Base-by-base conservation (phyloP, 2,888 invertebrate genomes). In the Sthenelais limicola region DNA sequence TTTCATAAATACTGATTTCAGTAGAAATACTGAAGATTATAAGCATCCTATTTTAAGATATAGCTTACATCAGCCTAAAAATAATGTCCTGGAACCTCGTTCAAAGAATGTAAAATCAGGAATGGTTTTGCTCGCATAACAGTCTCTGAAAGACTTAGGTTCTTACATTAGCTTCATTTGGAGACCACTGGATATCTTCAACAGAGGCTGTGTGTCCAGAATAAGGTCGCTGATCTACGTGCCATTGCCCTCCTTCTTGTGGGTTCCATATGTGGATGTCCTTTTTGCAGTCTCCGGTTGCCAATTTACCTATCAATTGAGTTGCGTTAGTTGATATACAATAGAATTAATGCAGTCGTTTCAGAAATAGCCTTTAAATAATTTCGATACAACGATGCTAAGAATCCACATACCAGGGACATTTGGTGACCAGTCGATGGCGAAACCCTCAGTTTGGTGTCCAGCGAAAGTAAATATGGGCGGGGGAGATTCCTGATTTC, bases 181-280 rank as follows among this genome's bases (percentile, higher is more conserved):
- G 98, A 74, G 98, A 98, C 99, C 99, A 99, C 85, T 98, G 98
- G 76, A 99, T 90, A 88, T 99, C 99, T 90, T 99, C 99, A 15
- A 99, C 95, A 33, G 98, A 98, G 62, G 91, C 92, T 26, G 92
- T 93, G 86, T 99, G 99, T 0, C 95, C 97, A 67, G 92, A 90
- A 72, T 94, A 91, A 0, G 98, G 94, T 66, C 94, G 90, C 87
- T 96, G 95, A 88, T 97, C 96, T 0, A 98, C 95, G 80, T 91
- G 91, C 98, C 98, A 99, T 15, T 90, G 90, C 18, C 92, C 92
- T 74, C 91, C 92, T 84, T 94, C 92, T 72, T 91, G 89, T 30
- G 95, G 94, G 78, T 91, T 92, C 98, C 98, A 99, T 79, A 98
- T 91, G 85, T 97, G 96, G 81, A 99, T 97, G 84, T 96, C 94